Evolutionary conservation across 1,140 invertebrate genomes (phyloP).

Genomic region (Diorhabda carinulata): DNA sequence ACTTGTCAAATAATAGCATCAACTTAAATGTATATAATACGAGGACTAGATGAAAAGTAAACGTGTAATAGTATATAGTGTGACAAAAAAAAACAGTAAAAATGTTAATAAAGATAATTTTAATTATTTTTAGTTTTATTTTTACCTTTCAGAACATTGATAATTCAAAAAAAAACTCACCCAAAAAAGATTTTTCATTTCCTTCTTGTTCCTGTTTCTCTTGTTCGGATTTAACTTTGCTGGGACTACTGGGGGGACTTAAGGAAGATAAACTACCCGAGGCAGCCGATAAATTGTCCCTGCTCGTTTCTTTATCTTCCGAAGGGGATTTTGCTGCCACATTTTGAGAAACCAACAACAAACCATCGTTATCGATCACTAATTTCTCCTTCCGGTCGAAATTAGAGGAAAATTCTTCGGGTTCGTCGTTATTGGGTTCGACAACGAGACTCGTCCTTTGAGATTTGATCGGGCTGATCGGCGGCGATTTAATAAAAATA

Average conservation of each 20-base stretch:
- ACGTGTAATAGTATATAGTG: no score
- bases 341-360: background rate
- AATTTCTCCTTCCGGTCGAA: background rate
- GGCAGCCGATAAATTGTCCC: conserved; percentile 46
- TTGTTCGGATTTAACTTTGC: conserved; percentile 49
- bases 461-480: conserved; percentile 31
- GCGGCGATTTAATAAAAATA: conserved; percentile 25
- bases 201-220: conserved; percentile 54
- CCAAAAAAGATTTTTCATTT: conserved; percentile 52
- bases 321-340: conserved; percentile 36
- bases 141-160: no score
- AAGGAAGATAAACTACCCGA: conserved; percentile 48
- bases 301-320: conserved; percentile 42
- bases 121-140: no score
- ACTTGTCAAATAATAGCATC: no score
- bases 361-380: background rate
- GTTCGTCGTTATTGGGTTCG: conserved; percentile 36
- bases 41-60: no score
- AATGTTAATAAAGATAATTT: no score
- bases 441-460: conserved; percentile 39
- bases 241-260: conserved; percentile 50
- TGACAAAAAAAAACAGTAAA: no score
- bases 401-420: conserved; percentile 13
- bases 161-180: conserved; percentile 39
- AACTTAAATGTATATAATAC: no score